Base-by-base conservation (phyloP, 35 echinoderm and acorn worm species). In the Holothuria glaberrima region DNA sequence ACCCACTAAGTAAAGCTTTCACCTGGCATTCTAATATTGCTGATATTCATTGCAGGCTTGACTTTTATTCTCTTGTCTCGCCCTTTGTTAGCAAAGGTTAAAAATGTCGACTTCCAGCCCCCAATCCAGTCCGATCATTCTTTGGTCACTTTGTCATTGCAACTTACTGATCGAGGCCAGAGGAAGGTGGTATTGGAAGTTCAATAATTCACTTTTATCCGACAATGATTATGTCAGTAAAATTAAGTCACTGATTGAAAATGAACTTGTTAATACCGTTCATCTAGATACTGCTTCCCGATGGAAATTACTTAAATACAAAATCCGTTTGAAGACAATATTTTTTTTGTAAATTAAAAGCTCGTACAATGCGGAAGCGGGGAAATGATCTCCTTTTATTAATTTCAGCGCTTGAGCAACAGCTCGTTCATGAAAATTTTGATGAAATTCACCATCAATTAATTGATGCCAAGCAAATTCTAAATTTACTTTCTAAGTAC, bases 11-110 rank as follows among this genome's bases (percentile, higher is more conserved):
- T 82, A 63, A 83, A 34, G 25, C 24, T 16, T 83, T 60, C 59
- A 83, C 54, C 27, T 83, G 80, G 54, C 80, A 83, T 35, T 83
- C 80, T 32, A 83, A 83, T 32, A 83, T 83, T 60, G 54, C 80
- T 60, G 57, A 83, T 21, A 83, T 60, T 83, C 80, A 83, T 33
- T 63, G 80, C 20, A 59, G 54, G 19, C 45, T 32, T 7, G 80
- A 62, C 32, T 83, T 83, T 46, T 82, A n/a, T 83, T 63, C 38
- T 78, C 13, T 14, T 78, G 25, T 78, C 74, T 44, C 3, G 45
- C 22, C 38, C 32, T 41, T 38, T 78, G 74, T 19, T 44, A 5
- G 9, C 74, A 78, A 78, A 48, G 16, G 74, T 14, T 38, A 12
- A 36, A 35, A 78, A 78, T 46, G 44, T 48, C 29, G n/a, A 46